Evolutionary conservation across 2,113 vertebrate species (phyloP).

Genomic region (Pongo abelii): DNA sequence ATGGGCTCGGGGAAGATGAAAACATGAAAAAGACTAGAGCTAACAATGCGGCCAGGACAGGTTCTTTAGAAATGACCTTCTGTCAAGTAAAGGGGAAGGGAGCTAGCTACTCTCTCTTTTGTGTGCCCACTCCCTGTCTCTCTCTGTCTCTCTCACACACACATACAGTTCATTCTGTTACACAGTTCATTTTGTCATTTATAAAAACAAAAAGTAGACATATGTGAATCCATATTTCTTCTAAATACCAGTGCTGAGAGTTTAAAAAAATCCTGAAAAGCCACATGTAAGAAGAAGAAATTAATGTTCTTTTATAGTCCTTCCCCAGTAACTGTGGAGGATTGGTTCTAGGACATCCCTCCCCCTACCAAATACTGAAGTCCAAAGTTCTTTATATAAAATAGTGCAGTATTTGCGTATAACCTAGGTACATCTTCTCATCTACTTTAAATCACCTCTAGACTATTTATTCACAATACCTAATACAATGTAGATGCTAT

Average conservation of each 20-base stretch:
- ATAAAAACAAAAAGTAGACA: neutral
- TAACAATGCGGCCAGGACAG: neutral
- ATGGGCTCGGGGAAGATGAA: neutral
- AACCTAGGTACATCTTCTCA: neutral
- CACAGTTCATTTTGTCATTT: neutral
- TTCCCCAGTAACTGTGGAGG: neutral
- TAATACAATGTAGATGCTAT: neutral
- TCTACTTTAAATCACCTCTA: neutral
- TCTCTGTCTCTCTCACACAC: neutral
- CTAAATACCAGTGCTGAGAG: neutral
- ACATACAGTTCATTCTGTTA: neutral
- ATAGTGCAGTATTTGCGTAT: neutral
- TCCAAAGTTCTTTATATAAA: neutral
- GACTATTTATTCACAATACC: neutral
- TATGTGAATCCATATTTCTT: neutral
- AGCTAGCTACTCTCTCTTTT: neutral
- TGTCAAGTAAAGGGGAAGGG: neutral
- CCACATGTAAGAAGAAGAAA: neutral
- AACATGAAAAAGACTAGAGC: neutral
- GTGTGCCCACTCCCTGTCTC: neutral
- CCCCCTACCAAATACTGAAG: neutral
- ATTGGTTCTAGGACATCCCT: neutral
- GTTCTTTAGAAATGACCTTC: neutral
- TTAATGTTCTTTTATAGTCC: neutral
- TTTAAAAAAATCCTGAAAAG: neutral